Evolutionary conservation across 2,113 vertebrate genomes (phyloP).

Genomic region (Pluvianellus socialis): DNA sequence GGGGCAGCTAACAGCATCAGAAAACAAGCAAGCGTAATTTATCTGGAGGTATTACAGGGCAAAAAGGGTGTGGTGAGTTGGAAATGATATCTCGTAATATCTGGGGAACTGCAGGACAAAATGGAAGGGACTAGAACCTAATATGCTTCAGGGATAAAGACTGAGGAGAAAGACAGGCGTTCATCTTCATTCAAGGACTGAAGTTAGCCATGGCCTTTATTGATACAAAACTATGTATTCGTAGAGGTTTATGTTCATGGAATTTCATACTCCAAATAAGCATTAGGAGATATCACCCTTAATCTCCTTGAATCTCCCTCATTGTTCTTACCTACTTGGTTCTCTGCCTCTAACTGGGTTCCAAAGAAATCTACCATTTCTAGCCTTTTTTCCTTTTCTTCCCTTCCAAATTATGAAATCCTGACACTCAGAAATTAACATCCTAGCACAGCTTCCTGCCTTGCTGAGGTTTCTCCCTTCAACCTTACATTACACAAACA

Average conservation of each 20-base stretch:
- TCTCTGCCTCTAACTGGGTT: neutral
- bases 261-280: neutral
- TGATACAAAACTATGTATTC: neutral
- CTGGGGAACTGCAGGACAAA: neutral
- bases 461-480: neutral
- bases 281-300: neutral
- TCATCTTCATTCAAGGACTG: neutral
- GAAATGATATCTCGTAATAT: neutral
- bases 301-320: neutral
- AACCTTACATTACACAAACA: accelerated
- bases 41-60: neutral
- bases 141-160: neutral
- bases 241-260: neutral
- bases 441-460: neutral
- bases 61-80: neutral
- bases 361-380: neutral
- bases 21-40: neutral
- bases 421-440: neutral
- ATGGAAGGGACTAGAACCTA: neutral
- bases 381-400: neutral
- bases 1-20: neutral
- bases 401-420: neutral
- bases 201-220: neutral
- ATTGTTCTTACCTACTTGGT: neutral
- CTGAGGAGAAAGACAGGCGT: neutral